These are phyloP conservation scores for Lepisosteus osseus DNA, from an alignment of 2,113 vertebrate species.

Conservation along the genomic window DNA sequence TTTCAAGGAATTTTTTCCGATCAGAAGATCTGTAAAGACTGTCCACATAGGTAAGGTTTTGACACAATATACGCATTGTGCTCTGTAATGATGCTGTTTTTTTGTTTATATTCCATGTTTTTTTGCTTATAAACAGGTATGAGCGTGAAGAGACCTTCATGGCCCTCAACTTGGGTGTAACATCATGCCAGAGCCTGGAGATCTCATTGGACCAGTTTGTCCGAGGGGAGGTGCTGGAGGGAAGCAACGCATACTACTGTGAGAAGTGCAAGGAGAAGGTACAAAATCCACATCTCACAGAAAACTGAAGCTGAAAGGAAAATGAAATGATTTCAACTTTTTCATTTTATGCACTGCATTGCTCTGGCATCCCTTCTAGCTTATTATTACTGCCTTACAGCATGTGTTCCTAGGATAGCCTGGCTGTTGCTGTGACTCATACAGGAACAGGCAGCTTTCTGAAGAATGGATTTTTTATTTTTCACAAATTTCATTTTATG, in stretches of 20 bases:
- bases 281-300: background rate
- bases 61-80: background rate
- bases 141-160: slow-evolving; percentile 97
- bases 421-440: too few species aligned
- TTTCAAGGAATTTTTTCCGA: slow-evolving; percentile 98
- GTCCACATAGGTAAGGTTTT: slow-evolving; percentile 85
- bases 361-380: too few species aligned
- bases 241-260: slow-evolving; percentile 97
- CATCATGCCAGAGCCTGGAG: slow-evolving; percentile 95
- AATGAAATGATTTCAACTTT: too few species aligned
- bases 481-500: too few species aligned
- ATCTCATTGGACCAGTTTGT: slow-evolving; percentile 98
- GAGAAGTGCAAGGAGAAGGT: slow-evolving; percentile 99
- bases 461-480: too few species aligned
- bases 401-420: too few species aligned
- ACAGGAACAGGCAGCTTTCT: too few species aligned
- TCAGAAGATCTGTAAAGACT: slow-evolving; percentile 99
- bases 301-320: too few species aligned
- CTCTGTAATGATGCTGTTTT: background rate
- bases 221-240: slow-evolving; percentile 95
- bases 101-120: background rate
- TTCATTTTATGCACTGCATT: too few species aligned
- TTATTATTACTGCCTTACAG: too few species aligned
- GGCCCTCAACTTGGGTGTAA: slow-evolving; percentile 95
- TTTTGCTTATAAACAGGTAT: slow-evolving; percentile 65